Evolutionary conservation across 1,140 invertebrate species (phyloP), one percentile per base, ranked within the genome.

Genomic region (Drosophila navojoa): DNA sequence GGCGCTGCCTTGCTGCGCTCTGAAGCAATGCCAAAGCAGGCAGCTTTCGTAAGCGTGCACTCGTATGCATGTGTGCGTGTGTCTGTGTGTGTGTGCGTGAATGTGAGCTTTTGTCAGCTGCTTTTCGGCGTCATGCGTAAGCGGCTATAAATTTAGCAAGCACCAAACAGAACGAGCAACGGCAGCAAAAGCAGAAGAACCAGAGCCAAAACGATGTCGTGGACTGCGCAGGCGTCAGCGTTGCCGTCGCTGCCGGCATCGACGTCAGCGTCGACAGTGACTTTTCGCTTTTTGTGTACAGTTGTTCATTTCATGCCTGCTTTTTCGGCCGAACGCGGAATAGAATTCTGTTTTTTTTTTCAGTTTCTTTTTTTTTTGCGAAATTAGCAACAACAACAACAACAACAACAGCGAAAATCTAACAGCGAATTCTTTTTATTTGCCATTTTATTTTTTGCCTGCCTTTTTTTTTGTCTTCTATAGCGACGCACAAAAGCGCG

Each of bases 111-210:
- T 73, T 79, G 77, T 76, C 62, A 76, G 75, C 66, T 77, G 62
- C 69, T 62, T 75, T 47, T 55, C 77, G 52, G 60, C 63, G 75
- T 71, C 50, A 47, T 81, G 77, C 77, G 74, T 58, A 79, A 79
- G 77, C 69, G 74, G 22, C 71, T 72, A 78, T 76, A 82, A 53
- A 82, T 82, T 78, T 76, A 66, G 76, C 74, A 49, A 55, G 63
- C 74, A 60, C 38, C 53, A 52, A 60, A 35, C 32, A 59, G 29
- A 27, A 44, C 15, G 15, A 13, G n/a, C 27, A 38, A 29, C 57
- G 11, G 38, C 40, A 45, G 22, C 44, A 49, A 64, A 19, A 58
- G 54, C 59, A 50, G 32, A 38, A 58, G 75, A 66, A 67, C 44
- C 50, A 50, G 32, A 68, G 76, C 16, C 63, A 73, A 73, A 79